phyloP scores from a whole-genome alignment of 1,140 invertebrate genomes.

The Nautilus pompilius region DNA sequence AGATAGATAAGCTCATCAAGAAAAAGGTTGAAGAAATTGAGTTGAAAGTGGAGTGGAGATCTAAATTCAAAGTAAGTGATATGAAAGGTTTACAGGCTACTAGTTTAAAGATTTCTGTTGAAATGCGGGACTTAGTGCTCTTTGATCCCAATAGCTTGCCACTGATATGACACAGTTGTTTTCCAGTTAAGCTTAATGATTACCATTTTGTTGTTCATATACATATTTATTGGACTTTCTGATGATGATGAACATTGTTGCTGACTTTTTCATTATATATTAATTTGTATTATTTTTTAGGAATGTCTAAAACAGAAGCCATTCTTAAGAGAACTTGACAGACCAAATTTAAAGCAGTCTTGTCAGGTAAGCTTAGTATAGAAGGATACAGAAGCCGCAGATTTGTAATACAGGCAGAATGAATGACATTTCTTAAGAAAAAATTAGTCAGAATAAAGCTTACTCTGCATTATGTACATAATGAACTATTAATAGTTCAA shows the following conservation, averaged over 20 bases:
- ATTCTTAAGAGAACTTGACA: conserved; percentile 40
- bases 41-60: conserved; percentile 36
- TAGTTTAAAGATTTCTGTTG: too few relatives aligned
- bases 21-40: conserved; percentile 36
- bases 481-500: too few relatives aligned
- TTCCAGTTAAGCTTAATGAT: background rate
- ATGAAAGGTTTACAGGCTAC: background rate
- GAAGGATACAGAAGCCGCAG: too few relatives aligned
- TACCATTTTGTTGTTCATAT: background rate
- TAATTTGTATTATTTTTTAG: conserved; percentile 24
- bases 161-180: too few relatives aligned
- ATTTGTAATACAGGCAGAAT: too few relatives aligned
- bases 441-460: too few relatives aligned
- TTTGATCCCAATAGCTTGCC: background rate
- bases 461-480: too few relatives aligned
- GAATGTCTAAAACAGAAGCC: conserved; percentile 36
- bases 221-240: too few relatives aligned
- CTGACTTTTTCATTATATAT: background rate
- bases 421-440: too few relatives aligned
- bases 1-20: conserved; percentile 39
- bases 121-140: background rate
- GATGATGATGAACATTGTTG: too few relatives aligned
- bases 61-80: conserved; percentile 36
- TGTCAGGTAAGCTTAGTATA: conserved; percentile 43
- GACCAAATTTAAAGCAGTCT: conserved; percentile 40